Base-by-base conservation (phyloP, 2,888 invertebrate species). In the Cyrtodaria siliqua region DNA sequence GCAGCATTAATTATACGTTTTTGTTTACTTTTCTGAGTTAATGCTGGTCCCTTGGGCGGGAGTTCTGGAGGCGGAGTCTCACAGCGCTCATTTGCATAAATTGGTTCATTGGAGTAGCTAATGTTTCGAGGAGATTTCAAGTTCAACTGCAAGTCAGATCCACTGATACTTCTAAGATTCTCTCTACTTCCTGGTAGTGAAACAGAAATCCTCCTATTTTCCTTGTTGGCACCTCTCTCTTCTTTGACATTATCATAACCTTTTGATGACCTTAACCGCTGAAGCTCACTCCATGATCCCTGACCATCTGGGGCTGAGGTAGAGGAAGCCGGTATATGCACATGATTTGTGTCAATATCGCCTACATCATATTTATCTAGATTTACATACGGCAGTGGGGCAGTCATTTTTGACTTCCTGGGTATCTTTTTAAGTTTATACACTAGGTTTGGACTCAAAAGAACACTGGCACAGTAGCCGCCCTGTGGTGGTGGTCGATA, bases 301-400 rank as follows among this genome's bases (percentile, higher is more conserved):
- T 67, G 57, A 8, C 75, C 72, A 67, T 78, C 77, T 53, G 77
- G 81, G 16, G 76, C 80, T 38, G 76, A 80, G 1, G 78, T 69
- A 2, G 77, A 75, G 1, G 62, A 60, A 26, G 80, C 86, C 23
- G 84, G 79, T 23, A 89, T 63, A 77, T 87, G 80, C 0, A 87
- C 86, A 76, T 88, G 87, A 68, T 79, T 82, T 9, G 80, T 79
- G 27, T 80, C 83, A 24, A 78, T 74, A 72, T 84, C 84, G 16
- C 84, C 86, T 38, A 79, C 79, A 78, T 89, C 89, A 70, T 87
- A 89, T 49, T 86, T 87, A 23, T 83, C 85, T 57, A 91, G 61
- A 71, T 90, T 89, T 9, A 91, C 88, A 84, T 91, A 90, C 0
- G 89, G 90, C 12, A 91, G 74, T 20, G 90, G 90, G 40, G 87